Conservation (phyloP, 2,113 vertebrate species). For the Rhagologus leucostigma region DNA sequence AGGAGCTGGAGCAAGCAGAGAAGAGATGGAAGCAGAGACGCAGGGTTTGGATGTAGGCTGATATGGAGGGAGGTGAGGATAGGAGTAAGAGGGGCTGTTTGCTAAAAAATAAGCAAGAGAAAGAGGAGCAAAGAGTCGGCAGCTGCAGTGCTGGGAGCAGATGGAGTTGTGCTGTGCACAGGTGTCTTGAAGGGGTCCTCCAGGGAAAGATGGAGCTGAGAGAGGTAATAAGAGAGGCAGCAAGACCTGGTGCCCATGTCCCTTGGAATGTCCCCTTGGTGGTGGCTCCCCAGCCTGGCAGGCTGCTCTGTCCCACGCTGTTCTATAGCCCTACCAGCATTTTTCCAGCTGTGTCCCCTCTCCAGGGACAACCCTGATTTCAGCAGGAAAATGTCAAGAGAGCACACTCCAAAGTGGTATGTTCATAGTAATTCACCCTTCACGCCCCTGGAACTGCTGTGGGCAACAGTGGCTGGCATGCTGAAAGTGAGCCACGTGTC, state of each 20-base stretch:
- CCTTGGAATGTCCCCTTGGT: no score
- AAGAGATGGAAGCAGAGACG: background rate
- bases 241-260: fast-evolving
- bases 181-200: background rate
- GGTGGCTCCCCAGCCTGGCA: background rate
- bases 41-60: background rate
- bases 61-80: background rate
- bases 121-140: background rate
- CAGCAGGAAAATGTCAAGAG: background rate
- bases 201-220: background rate
- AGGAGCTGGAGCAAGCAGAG: background rate
- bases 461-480: background rate
- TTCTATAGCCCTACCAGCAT: background rate
- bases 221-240: background rate
- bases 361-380: background rate
- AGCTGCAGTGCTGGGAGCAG: background rate
- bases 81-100: background rate
- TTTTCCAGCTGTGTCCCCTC: constrained; percentile 3
- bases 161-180: background rate
- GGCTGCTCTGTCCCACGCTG: background rate
- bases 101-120: background rate
- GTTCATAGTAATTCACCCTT: background rate
- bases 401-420: background rate
- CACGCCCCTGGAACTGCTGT: background rate
- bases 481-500: background rate